Conservation (phyloP, 2,888 invertebrate genomes). For the Clitarchus hookeri region DNA sequence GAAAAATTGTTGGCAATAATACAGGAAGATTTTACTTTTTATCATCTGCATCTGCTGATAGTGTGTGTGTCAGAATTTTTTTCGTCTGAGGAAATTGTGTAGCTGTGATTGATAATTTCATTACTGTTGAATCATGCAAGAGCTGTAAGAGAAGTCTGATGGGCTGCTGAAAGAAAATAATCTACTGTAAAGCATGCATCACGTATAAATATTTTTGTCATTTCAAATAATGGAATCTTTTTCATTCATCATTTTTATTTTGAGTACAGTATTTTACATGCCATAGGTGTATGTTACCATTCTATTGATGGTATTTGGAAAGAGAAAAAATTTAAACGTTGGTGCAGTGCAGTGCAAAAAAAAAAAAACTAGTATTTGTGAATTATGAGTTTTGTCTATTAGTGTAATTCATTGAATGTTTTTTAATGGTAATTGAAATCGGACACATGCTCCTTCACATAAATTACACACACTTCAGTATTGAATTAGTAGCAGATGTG, state of each 20-base stretch:
- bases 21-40: neutral
- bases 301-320: neutral
- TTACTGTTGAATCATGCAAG: neutral
- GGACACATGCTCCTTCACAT: neutral
- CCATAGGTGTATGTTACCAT: conserved; percentile 1
- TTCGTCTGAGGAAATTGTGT: neutral
- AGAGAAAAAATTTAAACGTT: neutral
- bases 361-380: too few species aligned
- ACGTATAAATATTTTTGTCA: neutral
- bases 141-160: neutral
- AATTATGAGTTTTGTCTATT: too few species aligned
- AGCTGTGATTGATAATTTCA: neutral
- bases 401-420: too few species aligned
- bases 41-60: neutral
- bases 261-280: neutral
- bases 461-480: neutral
- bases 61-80: neutral
- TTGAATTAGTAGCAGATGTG: neutral
- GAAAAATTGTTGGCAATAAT: neutral
- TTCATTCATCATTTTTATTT: neutral
- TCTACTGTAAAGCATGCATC: neutral
- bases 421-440: neutral
- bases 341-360: neutral
- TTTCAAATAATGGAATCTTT: neutral
- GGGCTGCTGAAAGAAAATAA: neutral